Evolutionary conservation across 1,140 invertebrate species (phyloP).

Genomic region (Hycleus phaleratus): DNA sequence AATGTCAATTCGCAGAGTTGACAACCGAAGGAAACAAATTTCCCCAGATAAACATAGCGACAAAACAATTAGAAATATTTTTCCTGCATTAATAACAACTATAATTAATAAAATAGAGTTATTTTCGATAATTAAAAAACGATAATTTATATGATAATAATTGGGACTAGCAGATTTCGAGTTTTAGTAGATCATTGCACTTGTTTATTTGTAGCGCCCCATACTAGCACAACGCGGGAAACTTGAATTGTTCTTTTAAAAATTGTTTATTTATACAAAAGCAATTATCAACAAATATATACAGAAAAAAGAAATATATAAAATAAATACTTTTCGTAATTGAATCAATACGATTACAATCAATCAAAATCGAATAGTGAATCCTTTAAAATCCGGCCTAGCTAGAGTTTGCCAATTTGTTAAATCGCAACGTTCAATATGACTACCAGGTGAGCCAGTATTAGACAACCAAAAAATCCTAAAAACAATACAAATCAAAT

Average conservation of each 20-base stretch:
- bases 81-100: too few species aligned
- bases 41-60: too few species aligned
- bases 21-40: too few species aligned
- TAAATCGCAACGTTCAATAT: constrained; percentile 75
- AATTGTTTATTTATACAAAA: constrained; percentile 1
- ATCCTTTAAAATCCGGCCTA: constrained; percentile 70
- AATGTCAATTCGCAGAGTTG: too few species aligned
- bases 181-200: too few species aligned
- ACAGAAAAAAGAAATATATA: constrained; percentile 6
- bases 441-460: constrained; percentile 74
- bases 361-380: constrained; percentile 72
- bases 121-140: too few species aligned
- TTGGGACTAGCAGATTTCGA: too few species aligned
- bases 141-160: too few species aligned
- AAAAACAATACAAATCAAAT: constrained; percentile 33
- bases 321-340: constrained; percentile 11
- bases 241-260: constrained; percentile 1
- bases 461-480: constrained; percentile 78
- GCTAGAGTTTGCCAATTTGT: constrained; percentile 71
- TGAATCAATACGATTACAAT: neutral
- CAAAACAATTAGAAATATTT: too few species aligned
- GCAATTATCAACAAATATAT: constrained; percentile 2
- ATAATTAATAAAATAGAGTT: too few species aligned
- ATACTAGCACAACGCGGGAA: neutral
- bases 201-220: too few species aligned